phyloP scores from a whole-genome alignment of 2,113 vertebrate species.

The Halichoeres trimaculatus region DNA sequence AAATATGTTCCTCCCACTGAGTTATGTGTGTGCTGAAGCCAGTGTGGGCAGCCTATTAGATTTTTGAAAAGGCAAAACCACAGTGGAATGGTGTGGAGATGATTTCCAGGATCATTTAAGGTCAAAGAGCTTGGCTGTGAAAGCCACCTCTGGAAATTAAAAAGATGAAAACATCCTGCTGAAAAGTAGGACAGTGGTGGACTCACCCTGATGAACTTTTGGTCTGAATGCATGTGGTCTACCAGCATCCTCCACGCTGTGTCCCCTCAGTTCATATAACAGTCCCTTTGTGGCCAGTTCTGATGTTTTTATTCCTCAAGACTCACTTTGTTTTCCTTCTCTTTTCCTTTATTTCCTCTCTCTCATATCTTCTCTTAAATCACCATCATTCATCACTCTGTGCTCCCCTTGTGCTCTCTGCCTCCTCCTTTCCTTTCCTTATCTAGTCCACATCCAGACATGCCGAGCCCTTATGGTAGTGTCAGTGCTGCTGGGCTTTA shows the following conservation, averaged over 20 bases:
- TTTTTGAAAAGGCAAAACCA: slow-evolving; percentile 60
- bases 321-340: background rate
- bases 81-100: slow-evolving; percentile 47
- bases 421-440: slow-evolving; percentile 18
- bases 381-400: background rate
- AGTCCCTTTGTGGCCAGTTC: slow-evolving; percentile 36
- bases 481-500: slow-evolving; percentile 93
- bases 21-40: slow-evolving; percentile 69
- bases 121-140: slow-evolving; percentile 35
- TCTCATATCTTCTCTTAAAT: background rate
- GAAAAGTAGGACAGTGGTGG: slow-evolving; percentile 44
- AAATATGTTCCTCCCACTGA: slow-evolving; percentile 78
- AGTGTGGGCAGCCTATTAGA: slow-evolving; percentile 70
- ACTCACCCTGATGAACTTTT: slow-evolving; percentile 16
- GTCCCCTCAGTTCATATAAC: slow-evolving; percentile 28
- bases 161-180: slow-evolving; percentile 5
- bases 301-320: slow-evolving; percentile 30
- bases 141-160: slow-evolving; percentile 31
- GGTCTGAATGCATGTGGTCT: slow-evolving; percentile 48
- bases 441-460: slow-evolving; percentile 94
- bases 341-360: background rate
- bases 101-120: slow-evolving; percentile 50
- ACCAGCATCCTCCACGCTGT: slow-evolving; percentile 30
- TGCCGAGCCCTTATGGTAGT: slow-evolving; percentile 96
- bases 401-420: background rate